Conservation (phyloP, 1,140 invertebrate genomes). For the Magallana angulata region DNA sequence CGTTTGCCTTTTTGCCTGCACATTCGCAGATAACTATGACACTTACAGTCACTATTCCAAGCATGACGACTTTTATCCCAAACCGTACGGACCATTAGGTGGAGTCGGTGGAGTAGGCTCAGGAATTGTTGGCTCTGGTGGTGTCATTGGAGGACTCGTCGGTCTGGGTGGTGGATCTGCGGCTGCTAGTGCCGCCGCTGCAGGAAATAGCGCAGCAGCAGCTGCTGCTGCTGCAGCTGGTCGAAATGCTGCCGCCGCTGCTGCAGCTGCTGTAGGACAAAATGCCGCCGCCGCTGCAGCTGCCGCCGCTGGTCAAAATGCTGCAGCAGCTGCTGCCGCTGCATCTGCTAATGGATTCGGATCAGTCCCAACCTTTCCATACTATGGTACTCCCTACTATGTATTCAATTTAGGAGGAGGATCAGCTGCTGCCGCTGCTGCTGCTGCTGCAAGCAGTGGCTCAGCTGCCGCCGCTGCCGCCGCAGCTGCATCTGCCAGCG, state of each 20-base stretch:
- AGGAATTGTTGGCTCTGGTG: background rate
- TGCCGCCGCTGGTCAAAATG: background rate
- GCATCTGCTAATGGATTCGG: background rate
- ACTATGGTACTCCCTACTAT: background rate
- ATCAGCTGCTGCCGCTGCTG: background rate
- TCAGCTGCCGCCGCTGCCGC: background rate
- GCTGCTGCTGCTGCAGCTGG: background rate
- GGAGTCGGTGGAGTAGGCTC: background rate
- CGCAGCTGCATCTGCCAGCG: no score
- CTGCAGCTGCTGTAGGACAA: background rate
- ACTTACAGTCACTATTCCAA: background rate
- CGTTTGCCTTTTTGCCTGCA: background rate
- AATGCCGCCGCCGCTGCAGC: background rate
- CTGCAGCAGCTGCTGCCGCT: no score
- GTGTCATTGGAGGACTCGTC: background rate
- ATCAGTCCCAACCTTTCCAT: background rate
- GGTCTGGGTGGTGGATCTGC: conserved; percentile 1
- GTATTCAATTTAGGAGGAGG: background rate
- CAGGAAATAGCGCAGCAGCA: background rate
- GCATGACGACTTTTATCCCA: background rate
- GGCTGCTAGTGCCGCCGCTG: background rate
- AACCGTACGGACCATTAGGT: background rate
- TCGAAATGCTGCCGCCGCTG: background rate
- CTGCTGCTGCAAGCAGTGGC: background rate
- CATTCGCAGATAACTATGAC: background rate